phyloP scores from a whole-genome alignment of 2,888 invertebrate genomes.

The Auanema sp. region DNA sequence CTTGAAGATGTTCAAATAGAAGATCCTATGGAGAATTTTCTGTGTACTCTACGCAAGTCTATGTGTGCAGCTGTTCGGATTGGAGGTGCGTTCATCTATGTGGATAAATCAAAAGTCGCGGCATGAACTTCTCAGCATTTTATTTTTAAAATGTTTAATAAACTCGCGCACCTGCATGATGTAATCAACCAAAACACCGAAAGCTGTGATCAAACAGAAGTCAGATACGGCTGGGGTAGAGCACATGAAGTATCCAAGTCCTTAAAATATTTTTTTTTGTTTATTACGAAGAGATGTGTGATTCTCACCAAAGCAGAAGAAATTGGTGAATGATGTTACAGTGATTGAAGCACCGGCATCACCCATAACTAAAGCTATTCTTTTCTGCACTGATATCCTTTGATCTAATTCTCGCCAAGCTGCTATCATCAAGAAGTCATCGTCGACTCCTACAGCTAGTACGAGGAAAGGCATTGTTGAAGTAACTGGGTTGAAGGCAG shows the following conservation, averaged over 20 bases:
- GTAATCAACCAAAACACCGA: conserved; percentile 60
- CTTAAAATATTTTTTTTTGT: conserved; percentile 23
- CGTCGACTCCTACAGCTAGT: conserved; percentile 60
- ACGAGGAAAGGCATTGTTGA: conserved; percentile 63
- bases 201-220: conserved; percentile 61
- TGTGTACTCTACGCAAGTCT: conserved; percentile 13
- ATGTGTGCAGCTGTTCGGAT: conserved; percentile 18
- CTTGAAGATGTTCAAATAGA: conserved; percentile 9
- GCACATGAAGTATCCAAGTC: conserved; percentile 61
- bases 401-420: conserved; percentile 62
- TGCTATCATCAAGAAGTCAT: conserved; percentile 61
- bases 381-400: conserved; percentile 25
- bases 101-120: conserved; percentile 4
- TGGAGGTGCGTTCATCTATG: conserved; percentile 15
- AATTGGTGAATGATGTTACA: conserved; percentile 63
- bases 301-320: conserved; percentile 59
- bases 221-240: conserved; percentile 63
- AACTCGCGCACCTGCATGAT: conserved; percentile 45
- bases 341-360: conserved; percentile 63
- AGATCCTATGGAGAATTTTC: conserved; percentile 7
- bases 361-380: conserved; percentile 61
- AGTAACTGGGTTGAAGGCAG: conserved; percentile 61
- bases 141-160: neutral
- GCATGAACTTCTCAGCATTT: neutral
- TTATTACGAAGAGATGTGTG: neutral